Percentiles rank a stretch among this genome's conserved stretches.
phyloP scores from a whole-genome alignment of 2,888 invertebrate species.

The Macroteleia sp. region DNA sequence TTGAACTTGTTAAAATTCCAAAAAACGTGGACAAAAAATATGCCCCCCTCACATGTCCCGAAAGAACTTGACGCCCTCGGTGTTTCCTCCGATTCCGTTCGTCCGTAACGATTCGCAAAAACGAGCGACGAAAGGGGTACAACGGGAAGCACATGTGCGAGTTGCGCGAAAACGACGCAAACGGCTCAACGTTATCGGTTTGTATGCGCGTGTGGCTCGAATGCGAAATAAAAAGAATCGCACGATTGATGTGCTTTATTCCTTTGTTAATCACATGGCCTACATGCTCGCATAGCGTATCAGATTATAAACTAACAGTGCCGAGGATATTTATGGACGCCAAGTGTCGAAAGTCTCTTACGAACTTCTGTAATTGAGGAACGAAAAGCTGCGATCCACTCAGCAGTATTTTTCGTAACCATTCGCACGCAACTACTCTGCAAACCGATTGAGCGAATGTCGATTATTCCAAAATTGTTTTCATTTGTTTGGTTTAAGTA shows the following conservation, averaged over 20 bases:
- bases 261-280: slow-evolving; percentile 64
- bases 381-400: no score
- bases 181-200: slow-evolving; percentile 21
- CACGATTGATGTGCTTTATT: slow-evolving; percentile 54
- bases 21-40: background rate
- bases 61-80: slow-evolving; percentile 11
- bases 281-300: slow-evolving; percentile 62
- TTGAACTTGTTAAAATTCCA: slow-evolving; percentile 47
- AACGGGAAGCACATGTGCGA: slow-evolving; percentile 28
- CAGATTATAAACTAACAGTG: slow-evolving; percentile 66
- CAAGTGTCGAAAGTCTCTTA: slow-evolving; percentile 64
- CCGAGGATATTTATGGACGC: slow-evolving; percentile 65
- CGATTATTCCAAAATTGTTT: no score
- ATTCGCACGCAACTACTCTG: no score
- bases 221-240: slow-evolving; percentile 32
- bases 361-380: slow-evolving; percentile 63
- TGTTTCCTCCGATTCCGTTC: slow-evolving; percentile 41
- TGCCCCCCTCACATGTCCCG: background rate
- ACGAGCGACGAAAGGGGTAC: background rate
- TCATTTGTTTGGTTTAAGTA: no score
- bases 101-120: slow-evolving; percentile 39
- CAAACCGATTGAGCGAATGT: no score
- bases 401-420: no score
- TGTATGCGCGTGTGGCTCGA: slow-evolving; percentile 4
- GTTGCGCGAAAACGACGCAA: slow-evolving; percentile 35